Evolutionary conservation across 1,140 invertebrate genomes (phyloP).

Genomic region (Rhopalosiphum maidis): DNA sequence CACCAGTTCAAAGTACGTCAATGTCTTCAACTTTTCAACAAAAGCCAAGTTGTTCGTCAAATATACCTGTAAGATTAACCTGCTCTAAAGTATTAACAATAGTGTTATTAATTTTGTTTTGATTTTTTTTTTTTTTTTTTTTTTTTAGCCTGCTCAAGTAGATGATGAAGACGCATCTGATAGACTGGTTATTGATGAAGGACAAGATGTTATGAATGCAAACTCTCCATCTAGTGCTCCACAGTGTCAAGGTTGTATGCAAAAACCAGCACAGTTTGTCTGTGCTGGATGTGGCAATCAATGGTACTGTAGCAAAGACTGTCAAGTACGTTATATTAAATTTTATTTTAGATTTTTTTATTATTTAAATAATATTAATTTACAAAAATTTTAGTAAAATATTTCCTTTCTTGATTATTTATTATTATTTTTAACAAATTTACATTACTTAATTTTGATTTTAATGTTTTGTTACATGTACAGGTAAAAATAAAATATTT

Average conservation of each 20-base stretch:
- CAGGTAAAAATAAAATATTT: too few relatives aligned
- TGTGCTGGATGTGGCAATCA: slow-evolving; percentile 87
- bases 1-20: slow-evolving; percentile 64
- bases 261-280: slow-evolving; percentile 79
- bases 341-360: neutral
- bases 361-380: neutral
- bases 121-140: neutral
- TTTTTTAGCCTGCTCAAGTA: slow-evolving; percentile 45
- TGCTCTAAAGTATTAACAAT: neutral
- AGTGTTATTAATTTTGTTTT: slow-evolving; percentile 61
- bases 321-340: slow-evolving; percentile 72
- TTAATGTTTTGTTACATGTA: too few relatives aligned
- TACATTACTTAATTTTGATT: too few relatives aligned
- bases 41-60: slow-evolving; percentile 22
- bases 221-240: slow-evolving; percentile 64
- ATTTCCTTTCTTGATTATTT: neutral
- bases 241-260: slow-evolving; percentile 81
- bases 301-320: slow-evolving; percentile 88
- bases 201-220: slow-evolving; percentile 64
- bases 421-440: neutral
- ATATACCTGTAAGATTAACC: slow-evolving; percentile 32
- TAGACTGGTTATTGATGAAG: slow-evolving; percentile 72
- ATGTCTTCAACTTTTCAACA: slow-evolving; percentile 51
- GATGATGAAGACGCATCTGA: slow-evolving; percentile 69
- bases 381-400: neutral